Evolutionary conservation across 2,797 vertebrate species (phyloP), one percentile per base, ranked within the genome.

Genomic region (Lepus townsendii): DNA sequence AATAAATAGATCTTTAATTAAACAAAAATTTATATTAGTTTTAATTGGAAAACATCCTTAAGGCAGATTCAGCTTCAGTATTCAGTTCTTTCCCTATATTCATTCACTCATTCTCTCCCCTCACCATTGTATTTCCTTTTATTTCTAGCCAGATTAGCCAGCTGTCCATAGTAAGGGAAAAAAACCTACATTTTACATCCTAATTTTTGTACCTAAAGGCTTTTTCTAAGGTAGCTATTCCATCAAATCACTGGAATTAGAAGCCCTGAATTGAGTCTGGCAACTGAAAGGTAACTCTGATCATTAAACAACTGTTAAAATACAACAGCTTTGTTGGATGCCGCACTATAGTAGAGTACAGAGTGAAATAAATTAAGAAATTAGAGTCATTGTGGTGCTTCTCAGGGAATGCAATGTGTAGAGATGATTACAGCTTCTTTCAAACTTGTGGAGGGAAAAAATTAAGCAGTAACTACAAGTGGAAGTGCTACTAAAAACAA

Each of bases 371-470:
- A 90, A 80, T 62, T 69, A 47, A 82, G 16, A 78, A 69, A 38
- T 19, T 57, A 24, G 75, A 83, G 54, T 19, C 42, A 38, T 11
- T 73, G 60, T 17, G 38, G 42, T 75, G n/a, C 32, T 91, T 83
- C 89, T 83, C 42, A 54, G 50, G 88, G n/a, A 91, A 65, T 42
- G 57, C 60, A 91, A n/a, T 47, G n/a, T 30, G 19, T 73, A 83
- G 69, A 83, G 16, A 57, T 57, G 65, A 88, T 77, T 66, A 66
- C 10, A 66, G 24, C 27, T 62, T 68, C 73, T 77, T 57, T 54
- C 47, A 78, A 38, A 68, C 5, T 30, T 76, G 60, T 13, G 32
- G 26, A 68, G n/a, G 47, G 63, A 86, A 78, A 7, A 88, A 47
- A 88, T 42, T 78, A 54, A 88, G 19, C 22, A 72, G 30, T 52